These are phyloP conservation scores for Apodemia zela DNA, from an alignment of 2,888 invertebrate genomes.

Conservation along the genomic window DNA sequence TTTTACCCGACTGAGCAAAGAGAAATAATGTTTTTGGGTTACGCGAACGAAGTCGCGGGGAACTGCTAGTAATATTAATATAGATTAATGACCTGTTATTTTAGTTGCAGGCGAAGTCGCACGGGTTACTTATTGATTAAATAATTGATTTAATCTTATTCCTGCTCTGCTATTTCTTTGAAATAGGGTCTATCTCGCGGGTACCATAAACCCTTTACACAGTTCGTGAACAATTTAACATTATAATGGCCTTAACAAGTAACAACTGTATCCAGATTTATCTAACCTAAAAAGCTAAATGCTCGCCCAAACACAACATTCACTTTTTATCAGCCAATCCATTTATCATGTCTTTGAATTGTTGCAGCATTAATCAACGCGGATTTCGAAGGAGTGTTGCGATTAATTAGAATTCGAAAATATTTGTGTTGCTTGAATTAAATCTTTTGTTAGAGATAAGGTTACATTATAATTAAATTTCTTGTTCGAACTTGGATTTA, in stretches of 20 bases:
- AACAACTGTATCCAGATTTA: slow-evolving; percentile 4
- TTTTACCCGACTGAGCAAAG: too few species aligned
- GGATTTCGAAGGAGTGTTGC: background rate
- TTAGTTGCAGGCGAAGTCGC: too few species aligned
- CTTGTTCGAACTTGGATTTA: background rate
- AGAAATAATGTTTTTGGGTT: too few species aligned
- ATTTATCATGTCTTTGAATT: slow-evolving; percentile 11
- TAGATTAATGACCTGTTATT: too few species aligned
- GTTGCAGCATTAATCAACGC: slow-evolving; percentile 8
- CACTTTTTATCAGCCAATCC: slow-evolving; percentile 9
- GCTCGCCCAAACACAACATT: slow-evolving; percentile 4
- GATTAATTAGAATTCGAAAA: slow-evolving; percentile 10
- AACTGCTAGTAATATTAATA: too few species aligned
- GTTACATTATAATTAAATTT: background rate
- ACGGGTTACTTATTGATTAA: background rate
- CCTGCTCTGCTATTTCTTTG: background rate
- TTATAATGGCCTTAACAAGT: slow-evolving; percentile 14
- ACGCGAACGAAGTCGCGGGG: too few species aligned
- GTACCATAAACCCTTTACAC: background rate
- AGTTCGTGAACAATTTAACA: slow-evolving; percentile 14
- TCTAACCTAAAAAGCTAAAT: slow-evolving; percentile 15
- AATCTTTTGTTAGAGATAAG: background rate
- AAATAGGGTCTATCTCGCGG: background rate
- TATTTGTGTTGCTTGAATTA: slow-evolving; percentile 1
- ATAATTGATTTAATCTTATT: background rate